Evolutionary conservation across 2,797 vertebrate species (phyloP).

Genomic region (Helicolenus hilgendorfi): DNA sequence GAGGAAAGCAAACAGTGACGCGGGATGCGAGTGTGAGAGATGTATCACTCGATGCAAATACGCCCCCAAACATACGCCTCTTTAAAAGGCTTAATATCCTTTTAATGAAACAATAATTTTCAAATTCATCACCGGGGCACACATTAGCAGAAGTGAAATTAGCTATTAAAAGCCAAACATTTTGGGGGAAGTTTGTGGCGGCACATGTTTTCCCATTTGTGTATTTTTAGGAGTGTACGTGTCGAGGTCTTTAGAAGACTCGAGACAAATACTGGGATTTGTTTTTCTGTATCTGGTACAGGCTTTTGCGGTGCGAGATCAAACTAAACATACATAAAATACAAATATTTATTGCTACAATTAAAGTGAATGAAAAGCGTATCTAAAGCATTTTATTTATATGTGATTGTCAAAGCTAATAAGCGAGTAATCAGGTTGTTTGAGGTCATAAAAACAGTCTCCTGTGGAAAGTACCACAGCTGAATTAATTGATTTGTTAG

Average conservation of each 20-base stretch:
- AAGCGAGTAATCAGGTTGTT: background rate
- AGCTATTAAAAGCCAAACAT: constrained; percentile 8
- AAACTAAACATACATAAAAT: background rate
- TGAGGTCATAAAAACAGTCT: background rate
- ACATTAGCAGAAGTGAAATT: constrained; percentile 22
- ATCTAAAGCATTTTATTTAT: background rate
- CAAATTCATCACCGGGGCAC: constrained; percentile 15
- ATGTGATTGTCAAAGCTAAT: background rate
- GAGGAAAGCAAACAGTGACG: background rate
- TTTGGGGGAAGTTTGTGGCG: background rate
- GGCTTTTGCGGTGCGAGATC: background rate
- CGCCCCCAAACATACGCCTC: constrained; percentile 34
- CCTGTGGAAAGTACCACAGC: background rate
- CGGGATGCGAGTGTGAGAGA: background rate
- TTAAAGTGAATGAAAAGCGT: background rate
- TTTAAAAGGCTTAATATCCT: constrained; percentile 37
- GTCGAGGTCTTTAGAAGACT: background rate
- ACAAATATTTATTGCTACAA: background rate
- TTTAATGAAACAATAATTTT: constrained; percentile 56
- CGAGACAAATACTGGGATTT: background rate
- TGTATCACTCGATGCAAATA: constrained; percentile 1
- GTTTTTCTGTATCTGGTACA: background rate
- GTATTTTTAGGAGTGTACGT: background rate
- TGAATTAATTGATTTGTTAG: background rate
- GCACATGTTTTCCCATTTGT: background rate